These are phyloP conservation scores for Labroides dimidiatus DNA, from an alignment of 2,797 vertebrate species.

Conservation along the genomic window DNA sequence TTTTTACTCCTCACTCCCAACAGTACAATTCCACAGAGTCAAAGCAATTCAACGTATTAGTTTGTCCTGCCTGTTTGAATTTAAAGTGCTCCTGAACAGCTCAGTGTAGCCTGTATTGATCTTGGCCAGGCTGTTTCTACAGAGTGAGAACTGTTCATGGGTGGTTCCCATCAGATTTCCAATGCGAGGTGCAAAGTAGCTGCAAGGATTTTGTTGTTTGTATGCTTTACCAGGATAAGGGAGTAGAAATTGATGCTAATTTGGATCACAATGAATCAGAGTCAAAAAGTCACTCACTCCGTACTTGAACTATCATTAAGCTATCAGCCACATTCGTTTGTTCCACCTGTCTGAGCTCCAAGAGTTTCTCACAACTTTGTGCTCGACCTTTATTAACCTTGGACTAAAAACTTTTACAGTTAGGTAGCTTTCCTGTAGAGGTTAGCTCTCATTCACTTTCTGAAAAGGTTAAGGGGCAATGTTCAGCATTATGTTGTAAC, in stretches of 20 bases:
- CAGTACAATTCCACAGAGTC: constrained; percentile 71
- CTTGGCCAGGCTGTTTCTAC: constrained; percentile 57
- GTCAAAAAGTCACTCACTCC: neutral
- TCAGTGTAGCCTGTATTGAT: constrained; percentile 69
- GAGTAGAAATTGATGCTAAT: neutral
- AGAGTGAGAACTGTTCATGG: constrained; percentile 48
- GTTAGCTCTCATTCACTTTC: too few species aligned
- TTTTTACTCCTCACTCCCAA: constrained; percentile 69
- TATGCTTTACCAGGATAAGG: constrained; percentile 1
- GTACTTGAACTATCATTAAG: too few species aligned
- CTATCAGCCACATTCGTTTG: too few species aligned
- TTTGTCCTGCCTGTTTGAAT: constrained; percentile 71
- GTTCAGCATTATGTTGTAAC: too few species aligned
- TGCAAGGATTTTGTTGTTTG: constrained; percentile 27
- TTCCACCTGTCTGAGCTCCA: too few species aligned
- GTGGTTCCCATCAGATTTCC: constrained; percentile 56
- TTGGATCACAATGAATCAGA: neutral
- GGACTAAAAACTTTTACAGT: too few species aligned
- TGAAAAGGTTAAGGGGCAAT: too few species aligned
- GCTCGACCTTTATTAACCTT: too few species aligned
- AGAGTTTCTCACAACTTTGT: too few species aligned
- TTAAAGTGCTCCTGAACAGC: constrained; percentile 70
- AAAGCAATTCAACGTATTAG: constrained; percentile 79
- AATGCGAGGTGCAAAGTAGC: constrained; percentile 37
- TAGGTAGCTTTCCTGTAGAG: too few species aligned